Evolutionary conservation across 2,113 vertebrate species (phyloP).

Genomic region (Gymnocephalus cernua): DNA sequence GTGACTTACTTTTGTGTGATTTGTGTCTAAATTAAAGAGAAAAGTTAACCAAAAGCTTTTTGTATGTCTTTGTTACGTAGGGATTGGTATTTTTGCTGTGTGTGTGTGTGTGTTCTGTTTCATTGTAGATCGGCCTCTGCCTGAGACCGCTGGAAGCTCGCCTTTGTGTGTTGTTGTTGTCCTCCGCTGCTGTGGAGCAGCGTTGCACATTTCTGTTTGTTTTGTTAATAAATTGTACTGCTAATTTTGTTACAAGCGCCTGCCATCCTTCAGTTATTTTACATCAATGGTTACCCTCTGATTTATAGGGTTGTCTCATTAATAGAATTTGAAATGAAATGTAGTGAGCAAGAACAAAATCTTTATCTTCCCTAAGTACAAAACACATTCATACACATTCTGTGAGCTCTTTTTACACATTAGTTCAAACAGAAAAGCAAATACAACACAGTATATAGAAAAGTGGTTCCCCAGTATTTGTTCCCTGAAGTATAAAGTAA

Average conservation of each 20-base stretch:
- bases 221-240: too few species aligned
- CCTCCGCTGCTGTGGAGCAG: too few species aligned
- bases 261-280: too few species aligned
- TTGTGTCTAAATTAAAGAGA: slow-evolving; percentile 66
- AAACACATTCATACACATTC: not conserved
- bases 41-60: not conserved
- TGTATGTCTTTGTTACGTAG: not conserved
- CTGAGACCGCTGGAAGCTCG: too few species aligned
- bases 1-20: slow-evolving; percentile 44
- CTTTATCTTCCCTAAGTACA: not conserved
- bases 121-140: too few species aligned
- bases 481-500: not conserved
- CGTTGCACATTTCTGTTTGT: too few species aligned
- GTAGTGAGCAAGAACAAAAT: not conserved
- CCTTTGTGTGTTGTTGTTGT: too few species aligned
- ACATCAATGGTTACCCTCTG: too few species aligned
- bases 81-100: not conserved
- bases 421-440: not conserved
- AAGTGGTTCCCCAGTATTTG: not conserved
- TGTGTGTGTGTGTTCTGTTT: not conserved
- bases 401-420: not conserved
- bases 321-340: not conserved
- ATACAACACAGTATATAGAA: not conserved
- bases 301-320: too few species aligned
- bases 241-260: too few species aligned